Percentiles rank a stretch among this genome's conserved stretches.
Evolutionary conservation across 2,113 vertebrate species (phyloP).

Genomic region (Cathartes aura): DNA sequence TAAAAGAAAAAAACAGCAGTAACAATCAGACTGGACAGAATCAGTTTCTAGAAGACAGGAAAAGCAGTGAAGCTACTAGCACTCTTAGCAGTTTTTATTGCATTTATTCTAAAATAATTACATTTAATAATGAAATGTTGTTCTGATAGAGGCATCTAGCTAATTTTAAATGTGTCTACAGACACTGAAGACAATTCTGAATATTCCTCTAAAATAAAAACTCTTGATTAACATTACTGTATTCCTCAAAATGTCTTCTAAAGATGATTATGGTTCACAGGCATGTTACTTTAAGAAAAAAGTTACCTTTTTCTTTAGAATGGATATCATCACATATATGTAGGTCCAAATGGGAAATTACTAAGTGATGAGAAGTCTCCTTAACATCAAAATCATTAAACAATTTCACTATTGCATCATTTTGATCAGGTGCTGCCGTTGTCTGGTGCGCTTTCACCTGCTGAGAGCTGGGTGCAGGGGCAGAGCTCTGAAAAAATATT

Average conservation of each 20-base stretch:
- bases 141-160: background rate
- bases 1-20: background rate
- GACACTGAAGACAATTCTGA: background rate
- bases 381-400: constrained; percentile 92
- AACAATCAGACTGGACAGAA: background rate
- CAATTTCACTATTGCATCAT: constrained; percentile 87
- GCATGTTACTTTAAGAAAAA: background rate
- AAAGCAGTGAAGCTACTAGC: background rate
- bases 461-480: constrained; percentile 79
- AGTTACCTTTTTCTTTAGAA: constrained; percentile 90
- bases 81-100: background rate
- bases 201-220: background rate
- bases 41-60: background rate
- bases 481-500: constrained; percentile 81
- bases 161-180: background rate
- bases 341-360: constrained; percentile 94
- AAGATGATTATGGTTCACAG: background rate
- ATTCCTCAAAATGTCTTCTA: background rate
- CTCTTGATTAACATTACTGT: background rate
- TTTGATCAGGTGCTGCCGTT: constrained; percentile 83
- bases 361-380: constrained; percentile 96
- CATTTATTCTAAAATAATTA: background rate
- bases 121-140: background rate
- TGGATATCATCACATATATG: constrained; percentile 98
- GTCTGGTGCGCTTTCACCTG: constrained; percentile 86